Evolutionary conservation across 2,888 invertebrate genomes (phyloP), one percentile per base, ranked within the genome.

Genomic region (Rhingia rostrata): DNA sequence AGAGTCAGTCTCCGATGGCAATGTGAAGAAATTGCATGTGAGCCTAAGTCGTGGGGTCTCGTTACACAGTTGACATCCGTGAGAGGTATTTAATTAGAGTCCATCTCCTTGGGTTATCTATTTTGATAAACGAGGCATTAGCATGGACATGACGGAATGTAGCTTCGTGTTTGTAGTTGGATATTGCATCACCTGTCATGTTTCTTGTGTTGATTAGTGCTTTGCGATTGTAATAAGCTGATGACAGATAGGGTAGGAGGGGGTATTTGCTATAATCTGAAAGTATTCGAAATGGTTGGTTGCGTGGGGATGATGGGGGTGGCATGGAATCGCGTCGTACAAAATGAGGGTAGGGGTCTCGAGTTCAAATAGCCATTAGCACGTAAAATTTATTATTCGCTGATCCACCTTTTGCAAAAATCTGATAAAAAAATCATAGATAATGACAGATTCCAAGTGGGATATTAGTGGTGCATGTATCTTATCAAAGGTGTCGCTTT

Each of bases 31-130:
- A 67, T 80, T 12, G 75, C 64, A 58, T 81, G 75, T 14, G 56
- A 54, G n/a, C 35, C 22, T 22, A 22, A 22, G 22, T 22, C 22
- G 22, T 33, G 47, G 33, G 37, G 70, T 43, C 30, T 83, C 64
- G 66, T 72, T 78, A 43, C 22, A 53, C 47, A 64, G 70, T 37
- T 56, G 78, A 67, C 61, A 60, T 72, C 66, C 32, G 43, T 77
- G 60, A 54, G 51, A 54, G 56, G 33, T 41, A 67, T 67, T 78
- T 83, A 83, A 83, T 83, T 83, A 67, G 78, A 43, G 37, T 58
- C 49, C 56, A 67, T 78, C 66, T 22, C 53, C 35, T 78, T 37
- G 45, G 58, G 61, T 53, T 72, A 66, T 66, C 47, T 64, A 6
- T 39, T 66, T 41, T 58, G 70, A 77, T 61, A 60, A 47, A 60